These are phyloP conservation scores for Catalaphyllia jardinei DNA, from an alignment of 64 coral and sea anemone genomes.

Conservation along the genomic window DNA sequence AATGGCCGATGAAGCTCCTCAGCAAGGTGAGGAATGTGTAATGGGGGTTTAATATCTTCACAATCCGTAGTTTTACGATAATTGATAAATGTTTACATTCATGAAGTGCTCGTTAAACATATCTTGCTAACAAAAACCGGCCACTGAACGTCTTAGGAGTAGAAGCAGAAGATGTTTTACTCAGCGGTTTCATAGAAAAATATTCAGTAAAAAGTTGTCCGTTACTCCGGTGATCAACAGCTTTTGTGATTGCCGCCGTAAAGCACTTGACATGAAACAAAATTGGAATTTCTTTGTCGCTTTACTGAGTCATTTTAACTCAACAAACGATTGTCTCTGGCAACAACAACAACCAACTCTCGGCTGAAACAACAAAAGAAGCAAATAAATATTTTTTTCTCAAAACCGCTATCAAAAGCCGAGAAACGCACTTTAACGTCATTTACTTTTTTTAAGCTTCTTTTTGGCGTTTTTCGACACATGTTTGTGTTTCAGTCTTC, in stretches of 20 bases:
- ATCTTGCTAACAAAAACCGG: not conserved
- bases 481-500: too few species aligned
- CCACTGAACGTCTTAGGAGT: not conserved
- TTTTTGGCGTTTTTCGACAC: too few species aligned
- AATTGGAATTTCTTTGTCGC: not conserved
- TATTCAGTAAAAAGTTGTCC: not conserved
- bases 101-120: not conserved
- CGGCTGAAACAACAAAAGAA: too few species aligned
- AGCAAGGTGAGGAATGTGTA: not conserved
- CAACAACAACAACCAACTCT: too few species aligned
- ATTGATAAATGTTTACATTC: slow-evolving; percentile 33
- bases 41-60: not conserved
- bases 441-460: too few species aligned
- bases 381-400: too few species aligned
- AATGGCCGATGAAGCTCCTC: not conserved
- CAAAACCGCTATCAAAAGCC: too few species aligned
- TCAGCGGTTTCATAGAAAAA: not conserved
- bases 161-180: not conserved
- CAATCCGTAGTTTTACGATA: not conserved
- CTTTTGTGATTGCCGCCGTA: too few species aligned
- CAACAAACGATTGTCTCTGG: not conserved
- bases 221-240: too few species aligned
- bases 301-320: too few species aligned
- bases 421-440: too few species aligned
- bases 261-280: not conserved